Evolutionary conservation across 2,888 invertebrate genomes (phyloP).

Genomic region (Caenorhabditis doughertyi): DNA sequence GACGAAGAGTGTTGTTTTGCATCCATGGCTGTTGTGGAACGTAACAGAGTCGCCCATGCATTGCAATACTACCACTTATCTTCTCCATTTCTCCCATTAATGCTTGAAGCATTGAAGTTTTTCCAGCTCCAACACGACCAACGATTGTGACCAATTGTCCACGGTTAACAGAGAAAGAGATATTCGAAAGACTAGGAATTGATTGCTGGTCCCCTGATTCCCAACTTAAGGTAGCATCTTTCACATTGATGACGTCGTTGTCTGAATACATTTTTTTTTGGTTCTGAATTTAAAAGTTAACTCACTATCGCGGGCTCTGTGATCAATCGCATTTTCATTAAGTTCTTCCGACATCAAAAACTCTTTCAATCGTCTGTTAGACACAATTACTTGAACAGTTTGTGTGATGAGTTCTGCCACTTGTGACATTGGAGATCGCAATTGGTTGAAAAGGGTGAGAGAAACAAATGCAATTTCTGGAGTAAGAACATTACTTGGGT

Average conservation of each 20-base stretch:
- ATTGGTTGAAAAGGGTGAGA: conserved; percentile 96
- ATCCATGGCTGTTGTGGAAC: conserved; percentile 98
- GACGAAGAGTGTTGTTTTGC: conserved; percentile 93
- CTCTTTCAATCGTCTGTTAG: conserved; percentile 79
- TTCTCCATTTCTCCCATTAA: conserved; percentile 86
- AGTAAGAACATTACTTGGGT: conserved; percentile 79
- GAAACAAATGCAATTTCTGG: conserved; percentile 93
- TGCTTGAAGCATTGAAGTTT: conserved; percentile 88
- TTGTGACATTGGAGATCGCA: conserved; percentile 96
- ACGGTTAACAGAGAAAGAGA: conserved; percentile 86
- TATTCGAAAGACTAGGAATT: conserved; percentile 79
- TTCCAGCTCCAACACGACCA: conserved; percentile 80
- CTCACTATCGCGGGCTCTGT: conserved; percentile 70
- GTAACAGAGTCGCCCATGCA: conserved; percentile 88
- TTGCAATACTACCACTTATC: conserved; percentile 69
- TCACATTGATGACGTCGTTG: conserved; percentile 75
- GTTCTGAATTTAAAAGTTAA: neutral
- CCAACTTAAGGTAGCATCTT: conserved; percentile 76
- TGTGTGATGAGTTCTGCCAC: conserved; percentile 85
- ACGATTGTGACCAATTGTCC: conserved; percentile 76
- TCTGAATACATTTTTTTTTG: conserved; percentile 55
- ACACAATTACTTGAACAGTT: conserved; percentile 81
- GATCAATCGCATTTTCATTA: conserved; percentile 61
- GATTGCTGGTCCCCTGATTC: conserved; percentile 67
- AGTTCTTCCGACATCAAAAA: conserved; percentile 77